Base-by-base conservation (phyloP, 92 coral and sea anemone species). In the Nematostella vectensis region DNA sequence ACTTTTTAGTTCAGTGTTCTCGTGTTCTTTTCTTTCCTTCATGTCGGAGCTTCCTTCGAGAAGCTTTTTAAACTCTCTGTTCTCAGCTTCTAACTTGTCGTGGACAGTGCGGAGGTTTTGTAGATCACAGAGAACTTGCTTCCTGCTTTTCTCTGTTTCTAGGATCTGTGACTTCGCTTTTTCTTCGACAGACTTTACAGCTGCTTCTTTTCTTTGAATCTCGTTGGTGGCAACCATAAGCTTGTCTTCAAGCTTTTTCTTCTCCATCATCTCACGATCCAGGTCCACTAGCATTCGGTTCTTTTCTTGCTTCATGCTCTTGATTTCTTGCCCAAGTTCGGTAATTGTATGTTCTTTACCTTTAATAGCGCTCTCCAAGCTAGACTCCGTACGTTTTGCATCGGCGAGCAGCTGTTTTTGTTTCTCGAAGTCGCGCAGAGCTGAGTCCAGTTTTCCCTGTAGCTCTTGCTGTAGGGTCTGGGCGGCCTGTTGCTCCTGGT, bases 301-400 rank as follows among this genome's bases (percentile, higher is more conserved):
- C 47, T 75, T 81, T 26, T 81, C 88, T 55, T 77, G 83, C 53
- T 81, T 71, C 23, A 67, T 48, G 38, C 54, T 56, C 23, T 69
- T 75, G 17, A 69, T 47, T 53, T 77, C 76, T 25, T 68, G 59
- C 25, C 62, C 55, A 30, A 75, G 38, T 13, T 75, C 79, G 9
- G 71, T 51, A 9, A 81, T 81, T 27, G 77, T 64, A 29, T 75
- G 71, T 37, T 81, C 78, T 23, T 70, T 55, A 19, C 55, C 36
- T 26, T 75, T 65, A 12, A 69, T 44, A 8, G 83, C 83, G 12
- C 65, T 67, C 23, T 63, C 78, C 37, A 31, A 51, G 54, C 65
- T 55, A 3, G 59, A 47, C 23, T 60, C 69, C 23, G 68, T 63
- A 0, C 50, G 70, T 47, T 69, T 81, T 3, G 66, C 56, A 25